phyloP scores from a whole-genome alignment of 1,140 invertebrate genomes.

The Cardiocondyla obscurior region DNA sequence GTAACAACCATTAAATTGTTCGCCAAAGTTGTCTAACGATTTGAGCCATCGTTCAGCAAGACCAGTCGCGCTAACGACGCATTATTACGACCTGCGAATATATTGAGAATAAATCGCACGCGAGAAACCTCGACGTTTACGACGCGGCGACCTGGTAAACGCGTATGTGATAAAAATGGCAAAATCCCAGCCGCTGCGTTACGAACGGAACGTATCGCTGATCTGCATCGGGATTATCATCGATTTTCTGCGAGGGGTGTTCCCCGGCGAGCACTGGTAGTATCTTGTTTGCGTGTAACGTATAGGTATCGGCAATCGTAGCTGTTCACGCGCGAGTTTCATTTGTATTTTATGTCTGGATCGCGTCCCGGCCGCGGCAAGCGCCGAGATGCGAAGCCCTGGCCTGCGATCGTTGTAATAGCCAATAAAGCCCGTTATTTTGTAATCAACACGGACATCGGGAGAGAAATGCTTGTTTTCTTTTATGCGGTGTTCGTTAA shows the following conservation, averaged over 20 bases:
- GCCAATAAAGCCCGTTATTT: constrained; percentile 59
- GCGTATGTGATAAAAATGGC: background rate
- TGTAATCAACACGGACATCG: constrained; percentile 33
- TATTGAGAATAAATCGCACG: background rate
- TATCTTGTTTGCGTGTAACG: constrained; percentile 56
- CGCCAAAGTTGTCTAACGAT: constrained; percentile 10
- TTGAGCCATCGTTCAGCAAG: background rate
- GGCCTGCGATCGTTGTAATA: constrained; percentile 45
- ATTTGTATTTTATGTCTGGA: constrained; percentile 38
- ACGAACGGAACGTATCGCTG: constrained; percentile 1
- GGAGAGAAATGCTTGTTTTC: constrained; percentile 50
- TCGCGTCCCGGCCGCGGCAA: background rate
- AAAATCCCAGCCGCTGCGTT: constrained; percentile 4
- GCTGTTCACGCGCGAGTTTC: constrained; percentile 11
- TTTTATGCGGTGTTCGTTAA: constrained; percentile 20
- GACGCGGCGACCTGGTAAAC: background rate
- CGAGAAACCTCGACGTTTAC: background rate
- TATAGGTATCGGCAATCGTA: constrained; percentile 53
- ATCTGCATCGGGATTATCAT: constrained; percentile 14
- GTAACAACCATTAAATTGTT: constrained; percentile 9
- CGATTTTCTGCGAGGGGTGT: constrained; percentile 16
- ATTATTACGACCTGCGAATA: background rate
- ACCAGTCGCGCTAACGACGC: constrained; percentile 6
- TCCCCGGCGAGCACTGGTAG: background rate
- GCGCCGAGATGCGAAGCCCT: constrained; percentile 21